Percentiles rank a stretch among this genome's conserved stretches.
Conservation (phyloP, 2,797 vertebrate species). For the Toxotes lorentzi region DNA sequence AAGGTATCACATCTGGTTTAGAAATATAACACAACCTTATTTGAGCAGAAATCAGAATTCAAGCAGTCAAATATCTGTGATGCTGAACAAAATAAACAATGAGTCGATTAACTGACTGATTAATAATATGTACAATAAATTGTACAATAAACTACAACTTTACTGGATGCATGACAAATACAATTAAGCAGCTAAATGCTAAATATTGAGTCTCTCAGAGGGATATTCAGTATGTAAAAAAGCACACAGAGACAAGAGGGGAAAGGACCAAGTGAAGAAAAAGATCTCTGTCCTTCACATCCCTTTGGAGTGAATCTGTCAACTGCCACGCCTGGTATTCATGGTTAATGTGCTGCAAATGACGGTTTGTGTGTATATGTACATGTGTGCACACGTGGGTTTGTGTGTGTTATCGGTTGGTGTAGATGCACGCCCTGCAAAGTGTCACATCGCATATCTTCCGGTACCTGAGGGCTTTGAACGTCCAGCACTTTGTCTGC, state of each 20-base stretch:
- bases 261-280: constrained; percentile 1
- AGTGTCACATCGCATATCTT: constrained; percentile 46
- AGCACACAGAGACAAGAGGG: background rate
- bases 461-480: constrained; percentile 35
- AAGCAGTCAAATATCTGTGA: background rate
- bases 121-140: background rate
- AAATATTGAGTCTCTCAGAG: background rate
- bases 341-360: constrained; percentile 9
- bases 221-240: background rate
- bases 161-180: background rate
- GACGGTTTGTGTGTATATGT: background rate
- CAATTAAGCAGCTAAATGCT: no score
- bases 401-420: constrained; percentile 21
- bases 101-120: background rate
- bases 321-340: background rate
- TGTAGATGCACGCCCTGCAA: constrained; percentile 1
- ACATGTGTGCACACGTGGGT: background rate
- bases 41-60: constrained; percentile 8
- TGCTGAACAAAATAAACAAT: background rate
- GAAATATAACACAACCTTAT: constrained; percentile 18
- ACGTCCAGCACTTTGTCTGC: constrained; percentile 11
- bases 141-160: no score
- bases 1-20: background rate
- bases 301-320: background rate
- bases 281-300: constrained; percentile 46